Conservation (phyloP, 2,888 invertebrate genomes). For the Plutella xylostella region DNA sequence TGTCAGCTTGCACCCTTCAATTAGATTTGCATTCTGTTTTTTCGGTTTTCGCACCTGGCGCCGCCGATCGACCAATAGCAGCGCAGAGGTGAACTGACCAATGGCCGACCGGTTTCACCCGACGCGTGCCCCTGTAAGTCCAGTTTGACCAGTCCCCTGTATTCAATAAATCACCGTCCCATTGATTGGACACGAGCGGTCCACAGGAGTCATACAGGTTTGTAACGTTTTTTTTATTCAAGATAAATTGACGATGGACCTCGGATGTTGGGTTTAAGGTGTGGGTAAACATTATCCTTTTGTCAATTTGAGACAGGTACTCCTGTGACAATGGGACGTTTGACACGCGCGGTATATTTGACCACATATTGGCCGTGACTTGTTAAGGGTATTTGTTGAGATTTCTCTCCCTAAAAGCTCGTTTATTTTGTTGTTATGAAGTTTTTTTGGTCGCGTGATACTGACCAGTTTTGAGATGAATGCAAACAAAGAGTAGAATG, state of each 20-base stretch:
- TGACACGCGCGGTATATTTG: slow-evolving; percentile 54
- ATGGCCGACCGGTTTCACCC: slow-evolving; percentile 57
- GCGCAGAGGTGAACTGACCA: too few species aligned
- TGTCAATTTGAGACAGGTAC: slow-evolving; percentile 49
- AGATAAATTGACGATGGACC: slow-evolving; percentile 55
- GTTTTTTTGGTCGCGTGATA: slow-evolving; percentile 41
- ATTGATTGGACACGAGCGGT: neutral
- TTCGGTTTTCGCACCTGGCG: neutral
- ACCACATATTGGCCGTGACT: slow-evolving; percentile 52
- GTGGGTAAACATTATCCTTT: slow-evolving; percentile 48
- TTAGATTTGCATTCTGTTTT: slow-evolving; percentile 4
- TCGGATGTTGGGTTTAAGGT: slow-evolving; percentile 50
- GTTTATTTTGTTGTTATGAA: slow-evolving; percentile 32
- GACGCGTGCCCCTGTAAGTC: too few species aligned
- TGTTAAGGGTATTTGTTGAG: slow-evolving; percentile 40
- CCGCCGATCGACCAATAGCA: neutral
- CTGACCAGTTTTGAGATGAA: slow-evolving; percentile 40
- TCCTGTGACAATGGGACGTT: slow-evolving; percentile 38
- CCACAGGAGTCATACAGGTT: slow-evolving; percentile 24
- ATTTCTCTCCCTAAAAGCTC: slow-evolving; percentile 54
- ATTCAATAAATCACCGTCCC: too few species aligned
- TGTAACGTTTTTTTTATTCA: slow-evolving; percentile 32
- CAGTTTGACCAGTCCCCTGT: too few species aligned
- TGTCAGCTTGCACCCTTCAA: slow-evolving; percentile 22
- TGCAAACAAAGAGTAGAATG: slow-evolving; percentile 26